These are phyloP conservation scores for Stylophora pistillata DNA, from an alignment of 64 coral and sea anemone species.

Conservation along the genomic window DNA sequence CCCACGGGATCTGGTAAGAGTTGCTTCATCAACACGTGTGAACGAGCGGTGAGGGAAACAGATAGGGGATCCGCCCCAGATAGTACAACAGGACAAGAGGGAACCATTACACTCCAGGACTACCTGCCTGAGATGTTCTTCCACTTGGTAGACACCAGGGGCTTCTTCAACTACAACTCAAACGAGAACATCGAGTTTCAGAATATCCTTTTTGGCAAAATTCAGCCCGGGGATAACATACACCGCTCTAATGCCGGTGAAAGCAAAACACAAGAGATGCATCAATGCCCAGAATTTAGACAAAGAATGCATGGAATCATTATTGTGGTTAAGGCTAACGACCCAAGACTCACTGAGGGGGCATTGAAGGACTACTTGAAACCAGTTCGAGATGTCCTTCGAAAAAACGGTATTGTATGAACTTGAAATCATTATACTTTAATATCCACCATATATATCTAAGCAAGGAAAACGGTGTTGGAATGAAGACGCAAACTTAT, in stretches of 20 bases:
- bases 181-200: constrained; percentile 48
- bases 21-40: constrained; percentile 71
- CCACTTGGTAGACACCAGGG: constrained; percentile 59
- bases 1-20: constrained; percentile 76
- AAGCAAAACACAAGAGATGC: neutral
- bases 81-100: constrained; percentile 42
- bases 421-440: too few relatives aligned
- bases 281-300: neutral
- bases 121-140: constrained; percentile 68
- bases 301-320: constrained; percentile 58
- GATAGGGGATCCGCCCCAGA: constrained; percentile 48
- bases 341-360: constrained; percentile 33
- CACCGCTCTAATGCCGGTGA: neutral
- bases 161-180: constrained; percentile 61
- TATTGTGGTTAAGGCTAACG: constrained; percentile 52
- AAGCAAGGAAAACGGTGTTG: too few relatives aligned
- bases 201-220: constrained; percentile 46
- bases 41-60: constrained; percentile 37
- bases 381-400: constrained; percentile 40
- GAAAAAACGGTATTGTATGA: constrained; percentile 30
- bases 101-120: constrained; percentile 64
- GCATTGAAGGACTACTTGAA: constrained; percentile 49
- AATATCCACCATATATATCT: too few relatives aligned
- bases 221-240: constrained; percentile 56
- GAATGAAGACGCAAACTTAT: too few relatives aligned